Conservation (phyloP, 2,888 invertebrate species). For the Nysson spinosus region DNA sequence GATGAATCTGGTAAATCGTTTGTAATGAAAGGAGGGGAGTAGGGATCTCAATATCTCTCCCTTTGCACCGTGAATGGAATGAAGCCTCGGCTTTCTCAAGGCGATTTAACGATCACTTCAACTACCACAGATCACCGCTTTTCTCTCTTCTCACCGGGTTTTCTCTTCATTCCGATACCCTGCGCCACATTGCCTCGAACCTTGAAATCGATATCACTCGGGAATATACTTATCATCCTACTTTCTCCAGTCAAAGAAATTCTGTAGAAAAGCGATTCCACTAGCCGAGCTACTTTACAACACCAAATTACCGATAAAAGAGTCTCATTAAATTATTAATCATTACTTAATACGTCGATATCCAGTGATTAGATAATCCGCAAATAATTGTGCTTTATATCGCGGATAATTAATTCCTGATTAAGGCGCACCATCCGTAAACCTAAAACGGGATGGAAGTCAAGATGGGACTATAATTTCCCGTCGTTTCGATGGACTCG, state of each 20-base stretch:
- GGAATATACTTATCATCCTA: conserved; percentile 4
- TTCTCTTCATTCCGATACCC: conserved; percentile 19
- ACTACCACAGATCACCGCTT: conserved; percentile 42
- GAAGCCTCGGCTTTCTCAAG: conserved; percentile 40
- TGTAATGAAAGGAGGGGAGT: conserved; percentile 55
- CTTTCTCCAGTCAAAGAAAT: conserved; percentile 2
- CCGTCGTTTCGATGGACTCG: conserved; percentile 1
- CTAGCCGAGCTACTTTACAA: no score
- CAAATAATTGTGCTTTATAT: no score
- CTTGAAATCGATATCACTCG: conserved; percentile 13
- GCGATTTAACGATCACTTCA: conserved; percentile 51
- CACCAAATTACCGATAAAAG: no score
- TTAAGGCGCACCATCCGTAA: background rate
- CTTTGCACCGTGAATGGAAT: conserved; percentile 37
- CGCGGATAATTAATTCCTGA: no score
- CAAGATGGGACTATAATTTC: background rate
- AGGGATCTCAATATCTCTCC: conserved; percentile 36
- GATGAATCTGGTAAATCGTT: conserved; percentile 53
- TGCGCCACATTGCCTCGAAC: conserved; percentile 5
- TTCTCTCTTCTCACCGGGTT: conserved; percentile 33
- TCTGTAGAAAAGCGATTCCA: no score
- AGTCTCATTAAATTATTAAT: no score
- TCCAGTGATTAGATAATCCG: no score
- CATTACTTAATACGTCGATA: no score
- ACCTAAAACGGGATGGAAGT: background rate